These are phyloP conservation scores for Enteromius mattozi DNA, from an alignment of 2,797 vertebrate species.

Conservation along the genomic window DNA sequence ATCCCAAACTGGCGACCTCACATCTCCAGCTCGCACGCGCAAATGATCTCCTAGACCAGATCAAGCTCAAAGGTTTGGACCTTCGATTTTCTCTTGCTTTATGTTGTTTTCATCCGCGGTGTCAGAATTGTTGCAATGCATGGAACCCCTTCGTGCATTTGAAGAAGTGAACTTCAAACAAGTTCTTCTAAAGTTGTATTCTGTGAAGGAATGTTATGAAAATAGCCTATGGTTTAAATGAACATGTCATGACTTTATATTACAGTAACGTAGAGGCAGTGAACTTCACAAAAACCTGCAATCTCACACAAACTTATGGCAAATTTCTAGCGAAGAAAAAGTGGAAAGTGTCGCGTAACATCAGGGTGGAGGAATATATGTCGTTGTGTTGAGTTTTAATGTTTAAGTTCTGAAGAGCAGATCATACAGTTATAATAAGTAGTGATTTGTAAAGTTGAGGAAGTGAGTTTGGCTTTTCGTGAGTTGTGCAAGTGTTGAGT, in stretches of 20 bases:
- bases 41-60: constrained; percentile 60
- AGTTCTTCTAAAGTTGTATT: neutral
- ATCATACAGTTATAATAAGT: neutral
- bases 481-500: constrained; percentile 28
- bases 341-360: neutral
- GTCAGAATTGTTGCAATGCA: neutral
- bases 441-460: neutral
- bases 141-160: neutral
- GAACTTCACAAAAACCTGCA: neutral
- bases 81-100: constrained; percentile 16
- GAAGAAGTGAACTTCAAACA: neutral
- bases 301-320: neutral
- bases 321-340: neutral
- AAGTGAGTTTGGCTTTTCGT: neutral
- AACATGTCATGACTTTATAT: neutral
- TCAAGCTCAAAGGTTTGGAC: constrained; percentile 67
- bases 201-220: neutral
- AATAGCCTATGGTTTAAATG: neutral
- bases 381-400: neutral
- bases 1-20: constrained; percentile 50
- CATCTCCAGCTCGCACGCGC: constrained; percentile 49
- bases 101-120: neutral
- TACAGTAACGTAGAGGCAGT: neutral
- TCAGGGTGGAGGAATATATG: neutral
- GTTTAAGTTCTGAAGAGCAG: neutral